phyloP scores from a whole-genome alignment of 2,888 invertebrate genomes.

The Pachymerium ferrugineum region DNA sequence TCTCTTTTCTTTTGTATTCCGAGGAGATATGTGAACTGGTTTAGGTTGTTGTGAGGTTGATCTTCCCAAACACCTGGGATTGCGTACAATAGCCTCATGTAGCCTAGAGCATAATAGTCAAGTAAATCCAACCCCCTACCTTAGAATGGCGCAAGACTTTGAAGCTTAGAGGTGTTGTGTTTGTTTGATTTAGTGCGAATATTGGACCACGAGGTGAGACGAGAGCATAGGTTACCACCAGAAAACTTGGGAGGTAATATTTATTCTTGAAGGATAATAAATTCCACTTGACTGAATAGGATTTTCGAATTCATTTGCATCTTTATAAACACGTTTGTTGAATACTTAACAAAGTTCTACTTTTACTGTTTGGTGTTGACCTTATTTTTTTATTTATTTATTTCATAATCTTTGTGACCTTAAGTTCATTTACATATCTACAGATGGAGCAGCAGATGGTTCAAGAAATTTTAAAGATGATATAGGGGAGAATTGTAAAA shows the following conservation, averaged over 20 bases:
- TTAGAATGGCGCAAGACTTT: constrained; percentile 8
- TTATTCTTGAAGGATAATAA: constrained; percentile 2
- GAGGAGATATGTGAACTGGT: constrained; percentile 17
- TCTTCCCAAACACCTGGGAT: constrained; percentile 27
- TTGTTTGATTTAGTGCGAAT: constrained; percentile 27
- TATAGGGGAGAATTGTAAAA: no score
- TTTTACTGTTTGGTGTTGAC: neutral
- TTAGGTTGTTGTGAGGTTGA: constrained; percentile 23
- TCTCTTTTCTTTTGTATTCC: constrained; percentile 6
- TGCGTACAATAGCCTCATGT: constrained; percentile 19
- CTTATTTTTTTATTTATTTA: neutral
- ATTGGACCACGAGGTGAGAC: constrained; percentile 5
- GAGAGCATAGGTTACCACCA: neutral
- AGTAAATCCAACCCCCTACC: constrained; percentile 14
- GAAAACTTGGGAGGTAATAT: neutral
- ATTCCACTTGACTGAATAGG: constrained; percentile 18
- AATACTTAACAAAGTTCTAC: constrained; percentile 2
- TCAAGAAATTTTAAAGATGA: no score
- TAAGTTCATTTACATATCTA: neutral
- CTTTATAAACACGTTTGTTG: neutral
- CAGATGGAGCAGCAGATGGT: neutral
- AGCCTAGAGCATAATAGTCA: constrained; percentile 22
- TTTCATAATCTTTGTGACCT: neutral
- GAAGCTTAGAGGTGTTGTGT: constrained; percentile 27
- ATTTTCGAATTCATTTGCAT: constrained; percentile 14